Evolutionary conservation across 2,113 vertebrate species (phyloP).

Genomic region (Oncorhynchus masou): DNA sequence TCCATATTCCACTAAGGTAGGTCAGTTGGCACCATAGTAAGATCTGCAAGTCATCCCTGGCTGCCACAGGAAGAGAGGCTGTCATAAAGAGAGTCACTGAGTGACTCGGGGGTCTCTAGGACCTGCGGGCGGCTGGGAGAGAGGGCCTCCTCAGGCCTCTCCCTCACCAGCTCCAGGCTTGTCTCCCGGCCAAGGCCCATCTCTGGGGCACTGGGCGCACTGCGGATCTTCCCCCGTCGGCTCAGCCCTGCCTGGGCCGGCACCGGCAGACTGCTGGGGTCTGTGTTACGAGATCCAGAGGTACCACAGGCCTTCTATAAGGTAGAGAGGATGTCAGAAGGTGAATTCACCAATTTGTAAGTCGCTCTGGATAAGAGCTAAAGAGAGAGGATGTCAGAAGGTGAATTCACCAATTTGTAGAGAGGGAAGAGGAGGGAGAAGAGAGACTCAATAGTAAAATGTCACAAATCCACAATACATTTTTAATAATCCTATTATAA

Average conservation of each 20-base stretch:
- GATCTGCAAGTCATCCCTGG: conserved; percentile 79
- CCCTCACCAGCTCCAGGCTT: conserved; percentile 77
- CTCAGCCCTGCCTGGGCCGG: conserved; percentile 64
- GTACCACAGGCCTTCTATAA: conserved; percentile 62
- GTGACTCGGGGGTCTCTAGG: conserved; percentile 89
- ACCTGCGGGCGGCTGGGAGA: conserved; percentile 80
- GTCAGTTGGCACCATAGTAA: conserved; percentile 53
- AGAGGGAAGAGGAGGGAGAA: background rate
- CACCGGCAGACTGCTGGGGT: conserved; percentile 71
- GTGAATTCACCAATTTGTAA: no score
- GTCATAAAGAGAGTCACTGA: conserved; percentile 94
- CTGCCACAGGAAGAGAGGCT: conserved; percentile 94
- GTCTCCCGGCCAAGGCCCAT: conserved; percentile 86
- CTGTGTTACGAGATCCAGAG: conserved; percentile 53
- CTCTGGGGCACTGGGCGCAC: conserved; percentile 82
- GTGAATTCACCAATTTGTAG: no score
- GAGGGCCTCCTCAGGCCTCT: conserved; percentile 78
- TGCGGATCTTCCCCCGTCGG: conserved; percentile 72
- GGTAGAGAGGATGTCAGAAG: background rate
- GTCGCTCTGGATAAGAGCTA: no score
- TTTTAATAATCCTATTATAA: no score
- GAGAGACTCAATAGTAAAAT: background rate
- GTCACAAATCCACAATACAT: background rate
- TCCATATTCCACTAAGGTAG: conserved; percentile 29
- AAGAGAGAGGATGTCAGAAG: no score